A percentile compares a stretch with the other conserved stretches of the same genome.
phyloP scores from a whole-genome alignment of 2,888 invertebrate species.

The Stenchaetothrips biformis region DNA sequence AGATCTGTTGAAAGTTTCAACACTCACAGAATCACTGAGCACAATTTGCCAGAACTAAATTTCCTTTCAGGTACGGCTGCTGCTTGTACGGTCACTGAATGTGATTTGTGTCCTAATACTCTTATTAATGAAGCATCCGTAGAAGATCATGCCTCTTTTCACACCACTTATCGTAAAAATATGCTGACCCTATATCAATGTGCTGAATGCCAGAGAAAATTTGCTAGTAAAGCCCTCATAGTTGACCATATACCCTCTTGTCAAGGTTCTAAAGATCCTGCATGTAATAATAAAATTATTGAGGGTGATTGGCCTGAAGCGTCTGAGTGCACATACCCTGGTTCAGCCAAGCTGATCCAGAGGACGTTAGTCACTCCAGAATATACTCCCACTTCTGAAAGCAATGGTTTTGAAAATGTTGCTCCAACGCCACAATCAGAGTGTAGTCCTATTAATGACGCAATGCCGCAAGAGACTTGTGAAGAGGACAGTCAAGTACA shows the following conservation, averaged over 20 bases:
- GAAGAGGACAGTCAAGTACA: neutral
- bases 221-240: neutral
- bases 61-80: neutral
- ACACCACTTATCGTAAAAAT: neutral
- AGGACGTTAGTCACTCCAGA: neutral
- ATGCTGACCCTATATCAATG: neutral
- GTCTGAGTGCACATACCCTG: neutral
- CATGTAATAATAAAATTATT: neutral
- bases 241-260: neutral
- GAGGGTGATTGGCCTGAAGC: neutral
- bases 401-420: neutral
- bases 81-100: neutral
- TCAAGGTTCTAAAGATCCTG: neutral
- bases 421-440: neutral
- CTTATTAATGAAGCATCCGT: neutral
- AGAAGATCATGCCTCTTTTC: neutral
- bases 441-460: too few species aligned
- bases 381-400: neutral
- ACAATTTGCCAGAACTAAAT: neutral
- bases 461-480: neutral
- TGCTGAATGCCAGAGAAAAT: neutral
- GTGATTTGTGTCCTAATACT: neutral
- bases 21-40: neutral
- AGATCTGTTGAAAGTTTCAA: neutral
- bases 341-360: neutral